Conservation (phyloP, 2,113 vertebrate species). For the Syngnathus floridae region DNA sequence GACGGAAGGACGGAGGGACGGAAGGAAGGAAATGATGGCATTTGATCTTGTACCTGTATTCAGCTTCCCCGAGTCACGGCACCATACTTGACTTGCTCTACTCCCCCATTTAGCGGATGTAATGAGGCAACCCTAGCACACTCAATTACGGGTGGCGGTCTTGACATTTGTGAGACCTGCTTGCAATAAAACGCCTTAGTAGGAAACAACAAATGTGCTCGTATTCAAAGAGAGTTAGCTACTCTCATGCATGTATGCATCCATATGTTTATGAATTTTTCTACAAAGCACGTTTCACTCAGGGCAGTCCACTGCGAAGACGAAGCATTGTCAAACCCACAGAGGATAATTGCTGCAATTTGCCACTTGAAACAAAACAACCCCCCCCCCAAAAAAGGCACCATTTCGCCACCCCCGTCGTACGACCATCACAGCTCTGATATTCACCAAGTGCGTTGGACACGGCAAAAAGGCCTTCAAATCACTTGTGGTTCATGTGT, state of each 20-base stretch:
- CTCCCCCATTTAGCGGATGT: too few species aligned
- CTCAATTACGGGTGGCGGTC: too few species aligned
- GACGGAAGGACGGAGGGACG: too few species aligned
- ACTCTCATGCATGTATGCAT: not conserved
- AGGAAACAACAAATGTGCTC: too few species aligned
- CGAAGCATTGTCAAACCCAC: slow-evolving; percentile 21
- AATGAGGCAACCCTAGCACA: too few species aligned
- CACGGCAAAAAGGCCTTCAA: not conserved
- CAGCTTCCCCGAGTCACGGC: too few species aligned
- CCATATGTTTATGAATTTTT: not conserved
- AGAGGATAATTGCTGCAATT: slow-evolving; percentile 52
- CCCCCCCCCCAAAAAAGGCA: not conserved
- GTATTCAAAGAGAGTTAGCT: not conserved
- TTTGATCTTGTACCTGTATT: too few species aligned
- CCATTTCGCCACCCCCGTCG: not conserved
- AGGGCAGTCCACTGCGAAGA: slow-evolving; percentile 5
- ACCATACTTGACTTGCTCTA: too few species aligned
- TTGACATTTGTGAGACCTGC: too few species aligned
- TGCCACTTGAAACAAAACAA: slow-evolving; percentile 39
- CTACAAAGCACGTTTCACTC: slow-evolving; percentile 8
- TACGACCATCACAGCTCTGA: not conserved
- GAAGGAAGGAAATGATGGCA: too few species aligned
- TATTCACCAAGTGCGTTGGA: not conserved
- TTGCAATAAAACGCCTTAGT: not conserved
- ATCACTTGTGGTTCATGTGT: not conserved